phyloP scores from a whole-genome alignment of 2,888 invertebrate genomes.

The Cryptophagus acutangulus region DNA sequence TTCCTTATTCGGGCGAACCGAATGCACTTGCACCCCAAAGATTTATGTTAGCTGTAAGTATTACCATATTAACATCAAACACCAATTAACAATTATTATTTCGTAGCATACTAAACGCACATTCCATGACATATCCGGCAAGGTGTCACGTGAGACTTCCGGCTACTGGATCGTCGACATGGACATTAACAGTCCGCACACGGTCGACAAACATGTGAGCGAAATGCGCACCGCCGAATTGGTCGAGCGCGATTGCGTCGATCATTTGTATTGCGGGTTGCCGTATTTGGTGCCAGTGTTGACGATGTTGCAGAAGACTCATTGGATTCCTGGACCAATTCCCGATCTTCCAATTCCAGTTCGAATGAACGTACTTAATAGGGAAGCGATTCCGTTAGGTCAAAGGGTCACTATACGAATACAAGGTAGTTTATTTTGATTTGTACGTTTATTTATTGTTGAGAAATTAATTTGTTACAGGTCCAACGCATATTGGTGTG shows the following conservation, averaged over 20 bases:
- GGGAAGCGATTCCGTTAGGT: slow-evolving; percentile 43
- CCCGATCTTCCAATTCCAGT: slow-evolving; percentile 52
- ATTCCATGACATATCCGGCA: slow-evolving; percentile 52
- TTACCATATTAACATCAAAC: background rate
- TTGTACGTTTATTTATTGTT: slow-evolving; percentile 4
- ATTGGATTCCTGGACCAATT: slow-evolving; percentile 55
- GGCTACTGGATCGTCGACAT: slow-evolving; percentile 71
- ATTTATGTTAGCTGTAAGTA: slow-evolving; percentile 65
- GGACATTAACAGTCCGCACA: slow-evolving; percentile 67
- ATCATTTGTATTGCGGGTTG: slow-evolving; percentile 69
- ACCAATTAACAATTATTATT: slow-evolving; percentile 4
- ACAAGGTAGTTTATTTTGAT: slow-evolving; percentile 44
- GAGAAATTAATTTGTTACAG: slow-evolving; percentile 42
- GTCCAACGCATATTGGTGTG: slow-evolving; percentile 64
- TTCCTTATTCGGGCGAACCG: slow-evolving; percentile 66
- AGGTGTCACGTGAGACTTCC: slow-evolving; percentile 49
- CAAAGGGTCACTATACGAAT: slow-evolving; percentile 50
- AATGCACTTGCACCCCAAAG: slow-evolving; percentile 65
- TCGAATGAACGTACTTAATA: slow-evolving; percentile 47
- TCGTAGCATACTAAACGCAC: slow-evolving; percentile 60
- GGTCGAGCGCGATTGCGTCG: slow-evolving; percentile 55
- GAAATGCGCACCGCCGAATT: slow-evolving; percentile 49
- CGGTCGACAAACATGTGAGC: slow-evolving; percentile 54
- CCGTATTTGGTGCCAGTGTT: slow-evolving; percentile 75
- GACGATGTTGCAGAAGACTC: slow-evolving; percentile 61